Base-by-base conservation (phyloP, 1,140 invertebrate genomes). In the Ceratina japonica region DNA sequence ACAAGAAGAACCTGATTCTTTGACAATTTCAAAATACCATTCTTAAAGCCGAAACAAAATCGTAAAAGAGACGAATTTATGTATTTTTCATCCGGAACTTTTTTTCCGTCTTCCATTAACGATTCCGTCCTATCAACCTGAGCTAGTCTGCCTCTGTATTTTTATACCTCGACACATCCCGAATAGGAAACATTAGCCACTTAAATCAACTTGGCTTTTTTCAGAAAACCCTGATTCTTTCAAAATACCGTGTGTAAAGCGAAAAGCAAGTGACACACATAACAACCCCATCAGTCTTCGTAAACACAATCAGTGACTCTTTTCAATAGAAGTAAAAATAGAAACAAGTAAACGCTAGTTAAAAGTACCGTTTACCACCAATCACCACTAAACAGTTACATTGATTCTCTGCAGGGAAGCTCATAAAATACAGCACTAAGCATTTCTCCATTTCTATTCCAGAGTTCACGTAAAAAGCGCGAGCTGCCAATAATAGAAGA, bases 401-500 rank as follows among this genome's bases (percentile, higher is more conserved):
- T 24, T 4, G 10, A 61, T 12, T 12, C 22, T n/a, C 15, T n/a
- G 59, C 10, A 18, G 2, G 22, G 7, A 62, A 58, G 56, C 20
- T n/a, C n/a, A 59, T 22, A 59, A 20, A 59, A 59, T 1, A 22
- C 7, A 20, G 22, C 15, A 3, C 1, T n/a, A 56, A n/a, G 3
- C 7, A 56, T 4, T 56, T 56, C n/a, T 7, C 13, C 54, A n/a
- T 16, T 8, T 44, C 37, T 44, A 44, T 44, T 10, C 5, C 37
- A 10, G 37, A 44, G 37, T 8, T 44, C 5, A 7, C n/a, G 3
- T 7, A 61, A n/a, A 7, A n/a, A 62, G 62, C 15, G 24, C 22
- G n/a, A 18, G 18, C 22, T 31, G 62, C 16, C 71, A 73, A 54
- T 52, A 52, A 63, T 63, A 31, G 71, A 73, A 63, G 49, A 49